Evolutionary conservation across 2,797 vertebrate genomes (phyloP).

Genomic region (Leucoraja ocellata): DNA sequence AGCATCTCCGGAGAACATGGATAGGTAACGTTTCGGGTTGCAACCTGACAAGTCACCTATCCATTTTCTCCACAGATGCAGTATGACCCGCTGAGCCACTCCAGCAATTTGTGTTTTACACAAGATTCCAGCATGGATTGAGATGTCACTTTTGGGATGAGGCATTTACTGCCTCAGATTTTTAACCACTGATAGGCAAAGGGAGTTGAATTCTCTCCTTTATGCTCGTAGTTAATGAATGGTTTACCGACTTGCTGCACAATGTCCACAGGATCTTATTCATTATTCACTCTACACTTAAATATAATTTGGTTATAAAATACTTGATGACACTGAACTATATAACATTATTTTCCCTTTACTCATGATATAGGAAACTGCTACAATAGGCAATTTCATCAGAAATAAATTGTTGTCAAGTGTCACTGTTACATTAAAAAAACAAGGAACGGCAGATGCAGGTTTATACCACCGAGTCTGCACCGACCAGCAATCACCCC

Average conservation of each 20-base stretch:
- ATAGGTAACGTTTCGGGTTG: too few species aligned
- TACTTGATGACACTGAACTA: too few species aligned
- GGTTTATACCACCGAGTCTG: too few species aligned
- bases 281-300: background rate
- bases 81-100: too few species aligned
- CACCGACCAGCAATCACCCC: too few species aligned
- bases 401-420: background rate
- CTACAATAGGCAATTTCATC: background rate
- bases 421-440: background rate
- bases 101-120: too few species aligned
- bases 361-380: background rate
- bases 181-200: background rate
- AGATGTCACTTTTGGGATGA: background rate
- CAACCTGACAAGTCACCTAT: too few species aligned
- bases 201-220: background rate
- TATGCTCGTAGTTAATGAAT: background rate
- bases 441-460: too few species aligned
- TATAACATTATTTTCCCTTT: background rate
- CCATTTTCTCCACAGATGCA: too few species aligned
- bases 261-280: background rate
- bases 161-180: background rate
- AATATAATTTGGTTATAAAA: background rate
- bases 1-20: too few species aligned
- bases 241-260: background rate
- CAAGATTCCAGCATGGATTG: too few species aligned